Conservation (phyloP, 2,113 vertebrate genomes). For the Isurus oxyrinchus region DNA sequence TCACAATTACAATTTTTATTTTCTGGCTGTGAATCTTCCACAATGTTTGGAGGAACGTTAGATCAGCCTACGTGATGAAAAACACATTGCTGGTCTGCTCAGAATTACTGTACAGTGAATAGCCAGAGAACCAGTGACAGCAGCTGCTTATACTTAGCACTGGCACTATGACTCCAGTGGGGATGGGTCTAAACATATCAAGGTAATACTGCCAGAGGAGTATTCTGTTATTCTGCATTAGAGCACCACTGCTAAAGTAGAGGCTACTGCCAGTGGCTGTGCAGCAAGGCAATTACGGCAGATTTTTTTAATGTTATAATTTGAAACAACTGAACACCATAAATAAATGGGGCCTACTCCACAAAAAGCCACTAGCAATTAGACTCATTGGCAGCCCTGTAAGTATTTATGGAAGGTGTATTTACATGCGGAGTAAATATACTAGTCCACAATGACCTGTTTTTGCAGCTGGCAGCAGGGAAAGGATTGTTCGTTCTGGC, state of each 20-base stretch:
- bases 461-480: not conserved
- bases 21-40: not conserved
- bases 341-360: not conserved
- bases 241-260: not conserved
- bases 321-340: constrained; percentile 10
- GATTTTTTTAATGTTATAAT: not conserved
- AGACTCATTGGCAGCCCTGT: not conserved
- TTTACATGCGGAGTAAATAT: not conserved
- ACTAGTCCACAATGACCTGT: not conserved
- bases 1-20: not conserved
- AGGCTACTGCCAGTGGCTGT: not conserved
- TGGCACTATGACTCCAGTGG: not conserved
- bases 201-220: not conserved
- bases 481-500: not conserved
- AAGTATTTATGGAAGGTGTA: constrained; percentile 1
- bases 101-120: not conserved
- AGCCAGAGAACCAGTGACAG: not conserved
- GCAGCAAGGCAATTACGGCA: not conserved
- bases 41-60: not conserved
- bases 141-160: not conserved
- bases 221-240: too few relatives aligned
- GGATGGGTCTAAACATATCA: not conserved
- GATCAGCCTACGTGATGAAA: not conserved
- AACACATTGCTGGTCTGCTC: not conserved
- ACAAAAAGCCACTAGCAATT: constrained; percentile 16